Base-by-base conservation (phyloP, 1,140 invertebrate genomes). In the Macrobrachium nipponense region DNA sequence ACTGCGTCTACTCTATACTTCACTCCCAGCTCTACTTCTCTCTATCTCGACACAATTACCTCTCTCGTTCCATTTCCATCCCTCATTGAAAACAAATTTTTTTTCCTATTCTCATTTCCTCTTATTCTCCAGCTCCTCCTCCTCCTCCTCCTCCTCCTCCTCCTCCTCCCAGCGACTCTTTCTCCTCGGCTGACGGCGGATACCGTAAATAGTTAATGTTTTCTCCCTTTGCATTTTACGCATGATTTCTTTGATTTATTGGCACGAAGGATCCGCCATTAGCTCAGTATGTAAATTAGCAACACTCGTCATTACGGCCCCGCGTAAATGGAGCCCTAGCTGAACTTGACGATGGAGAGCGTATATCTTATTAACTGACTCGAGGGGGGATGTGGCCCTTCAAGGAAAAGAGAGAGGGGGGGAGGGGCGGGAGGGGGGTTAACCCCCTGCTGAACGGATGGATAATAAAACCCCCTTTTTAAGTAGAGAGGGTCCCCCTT, bases 181-280 rank as follows among this genome's bases (percentile, higher is more conserved):
- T 66, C 68, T 66, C 43, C 81, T 75, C 75, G 64, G 59, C 68
- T 17, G 72, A 68, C 58, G 51, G 27, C 62, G n/a, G 70, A 62
- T 73, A 20, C 36, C 76, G 81, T 82, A 82, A 82, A 82, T 82
- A 76, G 81, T 82, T 82, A 75, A 82, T 82, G 81, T 82, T 82
- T 51, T 82, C 81, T 82, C 60, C 72, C 59, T 82, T 75, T 82
- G 81, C 70, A 82, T 82, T 82, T 82, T 75, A 82, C 81, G 81
- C 70, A 75, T 82, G 81, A 82, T 82, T 82, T 82, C 68, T 82
- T 82, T 82, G 81, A 82, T 82, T 82, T 82, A 82, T 82, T 62
- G 81, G 72, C 81, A 82, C 51, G 81, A 75, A 82, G 72, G 81
- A 68, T 64, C 61, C 72, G 61, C 81, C 81, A 82, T 82, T 82